Evolutionary conservation across 2,113 vertebrate species (phyloP).

Genomic region (Alethe diademata): DNA sequence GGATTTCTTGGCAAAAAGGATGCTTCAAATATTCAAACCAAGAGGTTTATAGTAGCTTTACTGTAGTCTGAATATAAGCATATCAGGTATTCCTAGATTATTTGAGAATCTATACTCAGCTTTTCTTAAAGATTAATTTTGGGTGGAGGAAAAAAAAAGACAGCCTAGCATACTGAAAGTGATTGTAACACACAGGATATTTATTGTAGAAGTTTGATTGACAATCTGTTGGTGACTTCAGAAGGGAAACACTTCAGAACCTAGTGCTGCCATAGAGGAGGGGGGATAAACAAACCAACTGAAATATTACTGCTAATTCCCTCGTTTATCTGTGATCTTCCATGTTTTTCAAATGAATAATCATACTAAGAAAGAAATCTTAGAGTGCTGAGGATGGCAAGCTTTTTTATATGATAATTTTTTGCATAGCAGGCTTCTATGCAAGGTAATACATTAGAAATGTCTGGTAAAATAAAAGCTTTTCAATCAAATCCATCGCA

Average conservation of each 20-base stretch:
- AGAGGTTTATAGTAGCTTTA: neutral
- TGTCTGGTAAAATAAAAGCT: neutral
- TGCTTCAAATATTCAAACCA: neutral
- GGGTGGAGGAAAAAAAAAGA: fast-evolving
- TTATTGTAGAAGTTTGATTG: neutral
- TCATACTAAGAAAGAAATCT: neutral
- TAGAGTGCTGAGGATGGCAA: neutral
- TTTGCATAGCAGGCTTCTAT: neutral
- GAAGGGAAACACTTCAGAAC: neutral
- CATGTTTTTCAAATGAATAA: neutral
- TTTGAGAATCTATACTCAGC: neutral
- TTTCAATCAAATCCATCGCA: neutral
- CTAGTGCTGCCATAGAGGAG: neutral
- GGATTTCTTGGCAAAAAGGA: fast-evolving
- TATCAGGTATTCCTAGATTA: neutral
- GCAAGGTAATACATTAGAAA: neutral
- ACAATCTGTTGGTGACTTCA: neutral
- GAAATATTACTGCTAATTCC: neutral
- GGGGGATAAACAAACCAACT: neutral
- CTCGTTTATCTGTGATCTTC: neutral
- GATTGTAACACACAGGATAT: neutral
- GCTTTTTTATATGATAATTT: neutral
- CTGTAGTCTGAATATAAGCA: neutral
- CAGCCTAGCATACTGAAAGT: neutral
- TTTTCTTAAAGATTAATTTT: neutral